Percentiles rank a stretch among this genome's conserved stretches.
Conservation (phyloP, 2,113 vertebrate genomes). For the Emydocephalus ijimae region DNA sequence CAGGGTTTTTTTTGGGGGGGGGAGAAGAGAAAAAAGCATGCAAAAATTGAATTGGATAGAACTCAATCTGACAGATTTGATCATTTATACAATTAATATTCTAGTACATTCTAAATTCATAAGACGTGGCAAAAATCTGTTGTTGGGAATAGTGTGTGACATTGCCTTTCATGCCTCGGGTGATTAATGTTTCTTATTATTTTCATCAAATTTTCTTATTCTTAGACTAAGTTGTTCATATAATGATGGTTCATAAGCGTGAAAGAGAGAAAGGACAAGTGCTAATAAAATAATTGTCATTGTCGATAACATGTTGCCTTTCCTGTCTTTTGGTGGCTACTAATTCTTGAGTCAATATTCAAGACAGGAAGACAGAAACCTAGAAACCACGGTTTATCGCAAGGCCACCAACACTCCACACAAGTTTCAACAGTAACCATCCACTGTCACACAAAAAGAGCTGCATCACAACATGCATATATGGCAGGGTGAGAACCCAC, state of each 20-base stretch:
- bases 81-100: neutral
- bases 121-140: slow-evolving; percentile 36
- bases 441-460: neutral
- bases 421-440: neutral
- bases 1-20: rapidly evolving
- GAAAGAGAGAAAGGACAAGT: neutral
- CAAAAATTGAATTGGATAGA: neutral
- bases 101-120: slow-evolving; percentile 6
- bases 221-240: slow-evolving; percentile 33
- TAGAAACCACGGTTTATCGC: neutral
- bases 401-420: neutral
- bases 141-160: slow-evolving; percentile 32
- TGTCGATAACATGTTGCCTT: neutral
- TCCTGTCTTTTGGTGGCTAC: neutral
- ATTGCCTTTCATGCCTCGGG: slow-evolving; percentile 31
- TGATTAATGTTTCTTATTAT: slow-evolving; percentile 51
- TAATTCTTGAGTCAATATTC: neutral
- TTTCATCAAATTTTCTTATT: slow-evolving; percentile 31
- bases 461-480: neutral
- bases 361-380: neutral
- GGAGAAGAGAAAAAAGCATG: neutral
- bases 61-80: neutral
- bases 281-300: neutral
- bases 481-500: neutral
- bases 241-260: slow-evolving; percentile 31